A percentile compares a stretch with the other conserved stretches of the same genome.
phyloP scores from a whole-genome alignment of 2,888 invertebrate genomes.

The Yponomeuta cagnagella region DNA sequence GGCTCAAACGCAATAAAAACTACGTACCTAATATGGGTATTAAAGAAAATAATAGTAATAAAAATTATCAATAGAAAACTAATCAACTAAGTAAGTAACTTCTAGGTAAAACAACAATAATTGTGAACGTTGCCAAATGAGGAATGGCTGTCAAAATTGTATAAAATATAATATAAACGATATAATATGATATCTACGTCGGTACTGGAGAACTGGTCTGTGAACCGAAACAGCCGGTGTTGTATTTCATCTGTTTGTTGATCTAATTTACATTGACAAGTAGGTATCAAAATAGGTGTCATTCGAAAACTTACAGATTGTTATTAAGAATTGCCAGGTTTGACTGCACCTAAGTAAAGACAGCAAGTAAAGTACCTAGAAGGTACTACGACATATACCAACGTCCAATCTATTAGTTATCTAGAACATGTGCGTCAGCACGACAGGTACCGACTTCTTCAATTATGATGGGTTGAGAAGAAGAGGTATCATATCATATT shows the following conservation, averaged over 20 bases:
- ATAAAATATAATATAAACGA: neutral
- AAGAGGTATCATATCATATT: too few relatives aligned
- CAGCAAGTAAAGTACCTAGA: too few relatives aligned
- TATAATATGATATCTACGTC: slow-evolving; percentile 39
- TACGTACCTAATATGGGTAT: too few relatives aligned
- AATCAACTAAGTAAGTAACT: neutral
- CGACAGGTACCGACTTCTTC: too few relatives aligned
- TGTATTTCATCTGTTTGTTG: slow-evolving; percentile 61
- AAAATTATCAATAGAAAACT: too few relatives aligned
- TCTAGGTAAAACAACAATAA: neutral
- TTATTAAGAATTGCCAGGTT: neutral
- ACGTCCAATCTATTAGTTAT: too few relatives aligned
- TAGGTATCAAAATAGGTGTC: neutral
- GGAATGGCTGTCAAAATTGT: slow-evolving; percentile 61
- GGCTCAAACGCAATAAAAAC: too few relatives aligned
- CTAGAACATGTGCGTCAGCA: too few relatives aligned
- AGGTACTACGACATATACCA: too few relatives aligned
- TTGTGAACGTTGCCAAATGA: slow-evolving; percentile 49
- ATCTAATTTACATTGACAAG: slow-evolving; percentile 38
- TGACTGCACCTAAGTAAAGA: too few relatives aligned
- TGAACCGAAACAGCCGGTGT: slow-evolving; percentile 64
- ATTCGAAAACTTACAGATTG: neutral
- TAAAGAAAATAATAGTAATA: too few relatives aligned
- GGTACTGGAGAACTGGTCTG: slow-evolving; percentile 36
- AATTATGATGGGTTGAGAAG: too few relatives aligned